phyloP scores from a whole-genome alignment of 2,888 invertebrate genomes.

The Drosophila anomalata region DNA sequence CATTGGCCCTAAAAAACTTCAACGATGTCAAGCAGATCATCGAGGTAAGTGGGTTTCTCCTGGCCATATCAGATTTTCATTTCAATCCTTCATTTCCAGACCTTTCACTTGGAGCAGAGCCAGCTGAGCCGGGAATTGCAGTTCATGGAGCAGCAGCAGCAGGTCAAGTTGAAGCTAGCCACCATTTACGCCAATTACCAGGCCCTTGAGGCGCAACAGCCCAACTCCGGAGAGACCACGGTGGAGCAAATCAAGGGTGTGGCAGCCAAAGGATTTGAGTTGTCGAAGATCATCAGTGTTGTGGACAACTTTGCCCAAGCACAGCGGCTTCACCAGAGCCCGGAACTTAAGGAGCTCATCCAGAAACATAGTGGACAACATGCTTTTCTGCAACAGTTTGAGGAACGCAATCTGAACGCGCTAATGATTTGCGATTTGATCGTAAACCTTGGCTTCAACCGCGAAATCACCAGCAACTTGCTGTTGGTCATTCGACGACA shows the following conservation, averaged over 20 bases:
- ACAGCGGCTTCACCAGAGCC: conserved; percentile 72
- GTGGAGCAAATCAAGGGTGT: conserved; percentile 85
- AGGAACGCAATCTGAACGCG: conserved; percentile 75
- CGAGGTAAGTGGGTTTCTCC: conserved; percentile 86
- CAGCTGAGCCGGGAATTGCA: conserved; percentile 88
- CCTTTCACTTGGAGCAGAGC: conserved; percentile 88
- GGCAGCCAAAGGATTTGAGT: conserved; percentile 86
- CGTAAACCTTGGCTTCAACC: conserved; percentile 80
- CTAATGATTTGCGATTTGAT: conserved; percentile 82
- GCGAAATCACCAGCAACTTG: conserved; percentile 81
- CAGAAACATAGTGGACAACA: conserved; percentile 77
- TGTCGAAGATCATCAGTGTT: conserved; percentile 86
- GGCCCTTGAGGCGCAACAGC: conserved; percentile 59
- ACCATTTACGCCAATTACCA: conserved; percentile 80
- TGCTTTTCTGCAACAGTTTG: conserved; percentile 78
- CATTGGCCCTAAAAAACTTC: conserved; percentile 89
- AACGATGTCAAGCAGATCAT: conserved; percentile 91
- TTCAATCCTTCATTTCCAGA: conserved; percentile 84
- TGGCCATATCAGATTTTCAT: background rate
- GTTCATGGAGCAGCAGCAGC: conserved; percentile 87
- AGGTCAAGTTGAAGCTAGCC: conserved; percentile 79
- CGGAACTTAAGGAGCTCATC: conserved; percentile 70
- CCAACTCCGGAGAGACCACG: conserved; percentile 55
- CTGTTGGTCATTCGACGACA: conserved; percentile 80
- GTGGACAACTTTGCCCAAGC: conserved; percentile 86